Evolutionary conservation across 2,888 invertebrate genomes (phyloP).

Genomic region (Odontomyia ornata): DNA sequence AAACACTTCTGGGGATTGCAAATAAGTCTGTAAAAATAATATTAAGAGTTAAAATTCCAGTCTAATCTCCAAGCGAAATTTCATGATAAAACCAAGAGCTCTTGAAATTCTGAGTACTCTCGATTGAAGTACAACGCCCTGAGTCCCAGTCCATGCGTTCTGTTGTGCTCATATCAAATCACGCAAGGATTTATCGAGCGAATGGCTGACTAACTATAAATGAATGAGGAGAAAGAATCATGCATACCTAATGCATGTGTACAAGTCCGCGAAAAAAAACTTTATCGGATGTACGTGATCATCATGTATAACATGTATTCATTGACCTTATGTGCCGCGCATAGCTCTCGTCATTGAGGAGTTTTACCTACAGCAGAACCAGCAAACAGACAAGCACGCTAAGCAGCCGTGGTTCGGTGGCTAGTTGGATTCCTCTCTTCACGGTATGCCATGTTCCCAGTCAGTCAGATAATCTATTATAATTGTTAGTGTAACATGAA

Average conservation of each 20-base stretch:
- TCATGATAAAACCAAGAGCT: too few relatives aligned
- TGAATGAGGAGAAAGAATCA: background rate
- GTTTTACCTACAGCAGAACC: background rate
- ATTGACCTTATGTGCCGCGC: constrained; percentile 30
- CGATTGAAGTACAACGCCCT: background rate
- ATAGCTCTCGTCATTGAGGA: background rate
- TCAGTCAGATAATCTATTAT: too few relatives aligned
- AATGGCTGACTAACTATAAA: background rate
- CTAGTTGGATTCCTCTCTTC: background rate
- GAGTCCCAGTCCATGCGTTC: background rate
- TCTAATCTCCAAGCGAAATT: too few relatives aligned
- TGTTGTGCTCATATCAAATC: background rate
- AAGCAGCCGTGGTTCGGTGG: background rate
- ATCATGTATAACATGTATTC: constrained; percentile 29
- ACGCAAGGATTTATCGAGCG: background rate
- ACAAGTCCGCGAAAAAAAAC: background rate
- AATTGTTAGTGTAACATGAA: too few relatives aligned
- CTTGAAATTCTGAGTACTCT: background rate
- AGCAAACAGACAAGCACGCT: background rate
- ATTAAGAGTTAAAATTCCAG: too few relatives aligned
- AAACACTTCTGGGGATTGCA: too few relatives aligned
- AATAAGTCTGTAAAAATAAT: too few relatives aligned
- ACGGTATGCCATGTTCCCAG: too few relatives aligned
- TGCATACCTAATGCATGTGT: constrained; percentile 5
- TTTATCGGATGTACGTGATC: constrained; percentile 43